phyloP scores from a whole-genome alignment of 2,113 vertebrate genomes.

The Capra hircus region DNA sequence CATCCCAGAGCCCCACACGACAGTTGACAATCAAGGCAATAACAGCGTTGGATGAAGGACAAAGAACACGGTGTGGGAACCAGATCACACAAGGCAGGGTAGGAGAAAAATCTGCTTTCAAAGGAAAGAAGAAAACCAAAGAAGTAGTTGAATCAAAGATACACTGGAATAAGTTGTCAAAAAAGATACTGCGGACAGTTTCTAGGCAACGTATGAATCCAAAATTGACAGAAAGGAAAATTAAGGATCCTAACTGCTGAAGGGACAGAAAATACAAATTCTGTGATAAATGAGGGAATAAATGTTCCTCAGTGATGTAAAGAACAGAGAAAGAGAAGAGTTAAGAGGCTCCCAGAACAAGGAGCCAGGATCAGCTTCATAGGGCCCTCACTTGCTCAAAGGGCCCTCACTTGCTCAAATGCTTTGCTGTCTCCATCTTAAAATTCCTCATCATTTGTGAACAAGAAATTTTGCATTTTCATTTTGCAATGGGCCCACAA shows the following conservation, averaged over 20 bases:
- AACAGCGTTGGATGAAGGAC: neutral
- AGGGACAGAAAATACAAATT: neutral
- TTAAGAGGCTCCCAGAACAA: neutral
- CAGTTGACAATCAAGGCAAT: neutral
- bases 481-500: neutral
- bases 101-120: neutral
- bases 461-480: neutral
- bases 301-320: neutral
- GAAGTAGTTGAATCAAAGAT: neutral
- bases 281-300: neutral
- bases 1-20: neutral
- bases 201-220: neutral
- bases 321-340: neutral
- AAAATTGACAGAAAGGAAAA: neutral
- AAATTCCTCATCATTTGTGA: neutral
- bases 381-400: neutral
- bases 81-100: neutral
- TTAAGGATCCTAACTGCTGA: neutral
- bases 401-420: neutral
- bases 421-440: neutral
- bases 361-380: neutral
- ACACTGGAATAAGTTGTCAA: neutral
- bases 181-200: neutral
- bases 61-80: neutral
- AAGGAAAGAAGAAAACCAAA: neutral